Evolutionary conservation across 1,140 invertebrate genomes (phyloP).

Genomic region (Trachymyrmex cornetzi): DNA sequence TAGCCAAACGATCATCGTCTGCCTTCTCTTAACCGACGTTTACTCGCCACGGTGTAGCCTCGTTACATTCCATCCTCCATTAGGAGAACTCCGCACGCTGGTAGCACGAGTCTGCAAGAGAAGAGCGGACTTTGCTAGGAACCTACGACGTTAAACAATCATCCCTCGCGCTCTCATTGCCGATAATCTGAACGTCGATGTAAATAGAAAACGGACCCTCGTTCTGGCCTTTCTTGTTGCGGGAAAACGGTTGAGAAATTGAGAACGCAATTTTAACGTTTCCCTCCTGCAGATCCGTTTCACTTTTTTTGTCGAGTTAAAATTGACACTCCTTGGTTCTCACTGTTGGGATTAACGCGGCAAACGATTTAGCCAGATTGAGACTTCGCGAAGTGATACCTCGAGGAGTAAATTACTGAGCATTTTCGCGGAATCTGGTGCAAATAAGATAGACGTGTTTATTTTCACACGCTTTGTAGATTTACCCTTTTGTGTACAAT

Average conservation of each 20-base stretch:
- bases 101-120: slow-evolving; percentile 60
- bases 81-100: slow-evolving; percentile 68
- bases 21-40: slow-evolving; percentile 77
- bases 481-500: neutral
- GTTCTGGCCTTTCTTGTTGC: slow-evolving; percentile 30
- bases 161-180: slow-evolving; percentile 61
- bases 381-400: neutral
- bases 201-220: neutral
- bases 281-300: neutral
- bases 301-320: neutral
- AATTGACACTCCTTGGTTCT: neutral
- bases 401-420: neutral
- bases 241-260: slow-evolving; percentile 35
- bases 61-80: slow-evolving; percentile 81
- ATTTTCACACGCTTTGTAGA: slow-evolving; percentile 10
- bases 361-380: neutral
- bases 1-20: slow-evolving; percentile 59
- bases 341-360: neutral
- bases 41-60: slow-evolving; percentile 74
- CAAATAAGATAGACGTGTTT: neutral
- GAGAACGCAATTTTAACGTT: slow-evolving; percentile 23
- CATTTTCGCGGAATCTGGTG: slow-evolving; percentile 2
- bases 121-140: neutral
- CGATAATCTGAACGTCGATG: slow-evolving; percentile 57
- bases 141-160: slow-evolving; percentile 67